Conservation (phyloP, 1,140 invertebrate species). For the Stenopsyche tienmushanensis region DNA sequence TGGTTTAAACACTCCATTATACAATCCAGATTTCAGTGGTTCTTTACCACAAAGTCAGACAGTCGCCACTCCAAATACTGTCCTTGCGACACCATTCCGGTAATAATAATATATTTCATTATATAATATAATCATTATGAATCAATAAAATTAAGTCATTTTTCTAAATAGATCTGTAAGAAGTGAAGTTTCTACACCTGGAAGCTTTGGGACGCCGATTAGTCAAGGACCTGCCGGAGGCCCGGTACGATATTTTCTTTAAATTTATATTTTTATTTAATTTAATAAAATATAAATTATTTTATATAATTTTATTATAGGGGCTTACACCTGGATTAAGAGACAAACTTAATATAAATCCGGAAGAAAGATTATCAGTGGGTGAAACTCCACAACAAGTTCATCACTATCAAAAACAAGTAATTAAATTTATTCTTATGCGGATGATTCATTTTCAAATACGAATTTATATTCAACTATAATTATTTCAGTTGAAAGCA, state of each 20-base stretch:
- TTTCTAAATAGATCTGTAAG: conserved; percentile 46
- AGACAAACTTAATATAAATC: conserved; percentile 95
- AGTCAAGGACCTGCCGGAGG: conserved; percentile 39
- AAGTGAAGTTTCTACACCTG: conserved; percentile 53
- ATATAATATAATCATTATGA: not conserved
- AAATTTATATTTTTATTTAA: conserved; percentile 26
- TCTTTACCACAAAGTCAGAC: conserved; percentile 72
- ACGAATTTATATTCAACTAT: not conserved
- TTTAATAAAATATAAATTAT: not conserved
- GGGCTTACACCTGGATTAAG: conserved; percentile 62
- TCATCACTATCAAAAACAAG: conserved; percentile 67
- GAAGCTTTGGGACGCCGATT: conserved; percentile 52
- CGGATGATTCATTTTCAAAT: too few relatives aligned
- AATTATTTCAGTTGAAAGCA: conserved; percentile 59
- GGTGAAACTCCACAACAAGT: conserved; percentile 65
- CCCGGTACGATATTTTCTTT: conserved; percentile 30
- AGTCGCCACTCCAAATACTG: conserved; percentile 90
- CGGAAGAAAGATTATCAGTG: conserved; percentile 73
- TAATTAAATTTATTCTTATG: conserved; percentile 39
- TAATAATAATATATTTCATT: conserved; percentile 45
- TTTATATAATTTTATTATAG: conserved; percentile 11
- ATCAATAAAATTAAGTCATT: not conserved
- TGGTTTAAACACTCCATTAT: conserved; percentile 90
- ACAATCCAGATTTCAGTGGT: conserved; percentile 85
- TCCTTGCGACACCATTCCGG: conserved; percentile 90